A percentile compares a stretch with the other conserved stretches of the same genome.
phyloP scores from a whole-genome alignment of 2,113 vertebrate genomes.

The Crotalus viridis region DNA sequence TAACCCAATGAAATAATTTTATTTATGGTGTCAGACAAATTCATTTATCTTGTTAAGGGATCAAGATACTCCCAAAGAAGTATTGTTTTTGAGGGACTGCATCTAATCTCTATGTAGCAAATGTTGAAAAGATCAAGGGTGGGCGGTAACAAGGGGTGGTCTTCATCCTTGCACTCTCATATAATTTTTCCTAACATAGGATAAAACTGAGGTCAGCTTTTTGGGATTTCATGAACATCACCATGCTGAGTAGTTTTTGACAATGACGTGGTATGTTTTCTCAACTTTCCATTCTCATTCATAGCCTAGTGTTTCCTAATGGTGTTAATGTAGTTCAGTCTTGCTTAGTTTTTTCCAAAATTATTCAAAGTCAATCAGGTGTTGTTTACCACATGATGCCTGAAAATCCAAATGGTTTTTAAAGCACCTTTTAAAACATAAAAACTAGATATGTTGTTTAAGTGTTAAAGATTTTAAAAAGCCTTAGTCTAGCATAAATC shows the following conservation, averaged over 20 bases:
- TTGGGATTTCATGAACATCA: neutral
- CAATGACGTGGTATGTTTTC: neutral
- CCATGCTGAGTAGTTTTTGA: neutral
- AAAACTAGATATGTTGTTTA: neutral
- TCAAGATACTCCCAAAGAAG: neutral
- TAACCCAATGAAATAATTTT: neutral
- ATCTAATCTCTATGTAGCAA: neutral
- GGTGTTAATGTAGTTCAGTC: slow-evolving; percentile 1
- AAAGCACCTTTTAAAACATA: neutral
- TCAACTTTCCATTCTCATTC: neutral
- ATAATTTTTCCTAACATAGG: neutral
- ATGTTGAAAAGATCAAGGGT: neutral
- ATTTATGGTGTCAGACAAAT: neutral
- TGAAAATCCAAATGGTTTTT: neutral
- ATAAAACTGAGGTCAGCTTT: neutral
- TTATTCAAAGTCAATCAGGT: neutral
- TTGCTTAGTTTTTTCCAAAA: neutral
- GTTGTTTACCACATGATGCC: neutral
- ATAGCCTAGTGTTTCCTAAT: neutral
- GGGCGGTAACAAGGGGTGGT: neutral
- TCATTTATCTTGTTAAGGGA: neutral
- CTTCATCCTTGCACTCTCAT: neutral
- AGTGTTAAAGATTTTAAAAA: slow-evolving; percentile 5
- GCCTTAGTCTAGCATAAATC: neutral
- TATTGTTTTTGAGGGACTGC: neutral